Conservation (phyloP, 2,113 vertebrate genomes). For the Crotalus helleri region DNA sequence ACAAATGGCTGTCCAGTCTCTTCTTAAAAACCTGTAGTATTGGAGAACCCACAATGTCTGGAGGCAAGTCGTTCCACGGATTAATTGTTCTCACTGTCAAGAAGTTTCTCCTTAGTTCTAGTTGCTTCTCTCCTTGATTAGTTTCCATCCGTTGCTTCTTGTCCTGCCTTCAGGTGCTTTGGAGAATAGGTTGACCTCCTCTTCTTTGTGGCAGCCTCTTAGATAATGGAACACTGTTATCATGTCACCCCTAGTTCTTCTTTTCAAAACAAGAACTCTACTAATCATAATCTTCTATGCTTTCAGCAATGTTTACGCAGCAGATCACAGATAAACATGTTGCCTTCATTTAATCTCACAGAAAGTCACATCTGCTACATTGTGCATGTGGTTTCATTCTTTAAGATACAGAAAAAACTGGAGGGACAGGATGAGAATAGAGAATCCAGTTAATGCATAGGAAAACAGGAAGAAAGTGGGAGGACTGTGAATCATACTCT, state of each 20-base stretch:
- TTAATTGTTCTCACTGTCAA: background rate
- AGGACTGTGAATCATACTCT: background rate
- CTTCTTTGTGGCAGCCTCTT: background rate
- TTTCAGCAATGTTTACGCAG: background rate
- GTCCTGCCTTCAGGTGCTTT: background rate
- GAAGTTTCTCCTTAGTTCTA: background rate
- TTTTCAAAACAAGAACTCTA: background rate
- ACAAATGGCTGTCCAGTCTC: background rate
- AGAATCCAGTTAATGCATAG: background rate
- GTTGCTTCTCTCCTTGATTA: background rate
- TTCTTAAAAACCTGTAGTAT: background rate
- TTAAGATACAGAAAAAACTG: background rate
- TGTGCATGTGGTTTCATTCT: background rate
- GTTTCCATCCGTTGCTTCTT: background rate
- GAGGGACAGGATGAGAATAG: background rate
- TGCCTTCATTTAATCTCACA: background rate
- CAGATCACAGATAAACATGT: background rate
- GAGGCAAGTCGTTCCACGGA: background rate
- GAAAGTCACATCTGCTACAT: background rate
- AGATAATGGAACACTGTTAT: background rate
- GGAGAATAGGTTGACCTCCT: background rate
- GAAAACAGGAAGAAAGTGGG: background rate
- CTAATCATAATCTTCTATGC: background rate
- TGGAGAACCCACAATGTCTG: background rate
- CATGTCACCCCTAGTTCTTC: background rate